Conservation (phyloP, 92 coral and sea anemone species). For the Actinostola sp. region DNA sequence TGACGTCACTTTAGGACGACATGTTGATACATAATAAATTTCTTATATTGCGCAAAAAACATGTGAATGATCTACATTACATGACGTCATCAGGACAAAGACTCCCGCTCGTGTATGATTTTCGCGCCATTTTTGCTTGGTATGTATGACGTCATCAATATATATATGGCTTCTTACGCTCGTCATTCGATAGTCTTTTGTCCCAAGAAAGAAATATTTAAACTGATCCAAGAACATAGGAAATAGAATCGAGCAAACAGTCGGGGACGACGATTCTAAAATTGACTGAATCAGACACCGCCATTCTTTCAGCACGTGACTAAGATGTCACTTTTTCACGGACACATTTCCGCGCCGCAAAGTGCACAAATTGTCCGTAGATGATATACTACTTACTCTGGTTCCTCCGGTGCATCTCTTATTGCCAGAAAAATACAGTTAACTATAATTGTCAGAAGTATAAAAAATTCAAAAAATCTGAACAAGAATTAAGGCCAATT, state of each 20-base stretch:
- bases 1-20: not conserved
- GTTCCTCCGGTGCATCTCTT: constrained; percentile 89
- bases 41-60: no score
- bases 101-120: not conserved
- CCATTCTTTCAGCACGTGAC: not conserved
- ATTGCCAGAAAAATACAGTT: constrained; percentile 95
- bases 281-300: no score
- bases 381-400: constrained; percentile 74
- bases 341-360: no score
- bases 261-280: no score
- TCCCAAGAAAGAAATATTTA: no score
- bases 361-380: not conserved
- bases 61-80: no score
- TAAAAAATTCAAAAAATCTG: constrained; percentile 92
- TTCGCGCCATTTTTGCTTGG: not conserved
- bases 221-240: no score
- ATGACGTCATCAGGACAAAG: not conserved
- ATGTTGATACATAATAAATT: no score
- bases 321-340: not conserved
- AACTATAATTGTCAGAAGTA: constrained; percentile 87
- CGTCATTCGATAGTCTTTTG: no score
- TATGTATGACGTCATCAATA: no score
- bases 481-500: constrained; percentile 49
- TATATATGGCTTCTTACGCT: no score
- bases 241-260: no score